Evolutionary conservation across 1,140 invertebrate genomes (phyloP).

Genomic region (Lamellibrachia luymesi): DNA sequence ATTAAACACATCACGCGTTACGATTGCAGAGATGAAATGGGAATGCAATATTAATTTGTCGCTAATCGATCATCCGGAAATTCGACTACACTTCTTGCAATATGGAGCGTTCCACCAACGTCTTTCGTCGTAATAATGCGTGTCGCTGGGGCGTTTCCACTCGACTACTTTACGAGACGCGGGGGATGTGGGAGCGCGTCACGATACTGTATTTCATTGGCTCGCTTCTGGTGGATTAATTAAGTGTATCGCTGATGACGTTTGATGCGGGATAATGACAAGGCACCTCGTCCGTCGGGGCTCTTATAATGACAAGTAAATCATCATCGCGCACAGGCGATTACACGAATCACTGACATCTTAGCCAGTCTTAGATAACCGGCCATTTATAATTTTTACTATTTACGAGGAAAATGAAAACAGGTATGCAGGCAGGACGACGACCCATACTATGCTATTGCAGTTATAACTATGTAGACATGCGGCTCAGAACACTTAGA

Average conservation of each 20-base stretch:
- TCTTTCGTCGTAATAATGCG: background rate
- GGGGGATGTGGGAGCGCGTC: background rate
- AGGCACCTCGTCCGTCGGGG: background rate
- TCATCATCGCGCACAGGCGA: background rate
- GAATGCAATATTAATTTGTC: background rate
- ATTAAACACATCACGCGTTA: background rate
- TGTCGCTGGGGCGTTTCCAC: background rate
- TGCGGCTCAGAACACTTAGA: background rate
- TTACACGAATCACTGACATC: background rate
- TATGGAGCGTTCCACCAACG: background rate
- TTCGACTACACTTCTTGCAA: background rate
- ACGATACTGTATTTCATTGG: background rate
- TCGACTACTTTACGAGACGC: background rate
- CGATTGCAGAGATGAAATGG: background rate
- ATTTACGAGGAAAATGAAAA: background rate
- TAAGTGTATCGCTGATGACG: background rate
- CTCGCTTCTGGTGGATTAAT: background rate
- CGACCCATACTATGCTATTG: too few species aligned
- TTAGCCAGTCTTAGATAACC: background rate
- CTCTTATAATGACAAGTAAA: background rate
- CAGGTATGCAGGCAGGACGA: background rate
- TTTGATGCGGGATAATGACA: background rate
- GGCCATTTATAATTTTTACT: background rate
- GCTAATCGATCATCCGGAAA: background rate
- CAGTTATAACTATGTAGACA: too few species aligned